Percentiles rank a stretch among this genome's conserved stretches.
phyloP scores from a whole-genome alignment of 2,888 invertebrate species.

The Nowickia ferox region DNA sequence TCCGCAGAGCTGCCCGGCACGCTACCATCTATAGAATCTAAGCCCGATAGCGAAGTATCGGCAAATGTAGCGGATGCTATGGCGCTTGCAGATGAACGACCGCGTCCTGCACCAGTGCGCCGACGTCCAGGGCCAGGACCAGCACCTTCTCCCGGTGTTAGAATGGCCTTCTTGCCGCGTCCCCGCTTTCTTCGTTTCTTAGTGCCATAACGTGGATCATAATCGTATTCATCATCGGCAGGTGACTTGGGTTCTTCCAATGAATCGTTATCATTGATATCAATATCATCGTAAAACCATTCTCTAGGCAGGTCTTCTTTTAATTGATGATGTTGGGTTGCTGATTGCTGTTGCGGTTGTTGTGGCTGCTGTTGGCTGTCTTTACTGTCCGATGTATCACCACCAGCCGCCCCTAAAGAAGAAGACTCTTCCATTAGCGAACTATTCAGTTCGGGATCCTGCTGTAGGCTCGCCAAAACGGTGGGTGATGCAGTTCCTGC shows the following conservation, averaged over 20 bases:
- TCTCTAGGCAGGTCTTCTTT: constrained; percentile 92
- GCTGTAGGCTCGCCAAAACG: constrained; percentile 46
- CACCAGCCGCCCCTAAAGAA: constrained; percentile 82
- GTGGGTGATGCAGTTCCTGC: constrained; percentile 75
- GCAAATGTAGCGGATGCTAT: constrained; percentile 38
- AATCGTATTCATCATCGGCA: constrained; percentile 96
- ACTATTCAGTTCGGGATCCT: constrained; percentile 81
- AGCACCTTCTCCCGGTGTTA: constrained; percentile 74
- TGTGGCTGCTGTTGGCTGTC: constrained; percentile 89
- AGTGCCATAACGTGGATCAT: constrained; percentile 85
- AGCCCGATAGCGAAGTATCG: constrained; percentile 69
- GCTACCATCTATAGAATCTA: constrained; percentile 66
- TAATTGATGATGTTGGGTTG: constrained; percentile 85
- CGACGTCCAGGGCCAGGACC: constrained; percentile 76
- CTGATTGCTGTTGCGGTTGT: constrained; percentile 84
- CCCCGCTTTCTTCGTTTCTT: constrained; percentile 83
- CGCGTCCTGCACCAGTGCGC: constrained; percentile 75
- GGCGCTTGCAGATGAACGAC: constrained; percentile 59
- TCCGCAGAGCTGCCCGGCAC: constrained; percentile 41
- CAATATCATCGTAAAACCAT: constrained; percentile 95
- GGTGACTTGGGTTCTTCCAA: constrained; percentile 96
- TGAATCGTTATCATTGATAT: constrained; percentile 95
- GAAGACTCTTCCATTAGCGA: constrained; percentile 82
- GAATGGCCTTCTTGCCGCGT: constrained; percentile 79
- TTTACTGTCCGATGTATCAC: constrained; percentile 87